These are phyloP conservation scores for Centropus bengalensis DNA, from an alignment of 2,113 vertebrate genomes.

Conservation along the genomic window DNA sequence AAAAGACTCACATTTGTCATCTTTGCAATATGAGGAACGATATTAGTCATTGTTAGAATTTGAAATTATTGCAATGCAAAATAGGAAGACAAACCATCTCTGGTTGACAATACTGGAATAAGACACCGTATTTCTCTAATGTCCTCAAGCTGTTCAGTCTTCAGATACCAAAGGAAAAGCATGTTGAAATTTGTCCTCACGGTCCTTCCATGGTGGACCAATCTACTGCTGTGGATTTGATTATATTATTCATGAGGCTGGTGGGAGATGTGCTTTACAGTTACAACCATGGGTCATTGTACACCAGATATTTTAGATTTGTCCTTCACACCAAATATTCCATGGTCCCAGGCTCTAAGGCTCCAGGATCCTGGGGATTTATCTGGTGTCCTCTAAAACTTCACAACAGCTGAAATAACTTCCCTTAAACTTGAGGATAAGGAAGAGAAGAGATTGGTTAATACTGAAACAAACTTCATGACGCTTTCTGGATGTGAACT, in stretches of 20 bases:
- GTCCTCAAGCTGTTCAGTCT: background rate
- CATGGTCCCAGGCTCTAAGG: accelerated
- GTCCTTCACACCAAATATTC: background rate
- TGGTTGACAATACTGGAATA: background rate
- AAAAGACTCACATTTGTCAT: background rate
- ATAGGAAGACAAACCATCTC: background rate
- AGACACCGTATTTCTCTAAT: background rate
- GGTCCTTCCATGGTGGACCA: accelerated
- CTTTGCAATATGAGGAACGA: background rate
- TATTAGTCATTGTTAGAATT: background rate
- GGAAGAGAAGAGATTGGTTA: background rate
- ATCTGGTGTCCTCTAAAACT: background rate
- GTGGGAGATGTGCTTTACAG: background rate
- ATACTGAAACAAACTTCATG: background rate
- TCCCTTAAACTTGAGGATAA: background rate
- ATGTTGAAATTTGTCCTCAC: background rate
- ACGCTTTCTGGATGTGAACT: background rate
- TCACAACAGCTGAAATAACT: background rate
- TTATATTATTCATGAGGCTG: background rate
- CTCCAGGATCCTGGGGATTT: background rate
- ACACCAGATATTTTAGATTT: background rate
- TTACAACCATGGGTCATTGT: background rate
- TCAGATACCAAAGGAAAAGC: background rate
- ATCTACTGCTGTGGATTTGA: background rate
- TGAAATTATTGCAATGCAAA: background rate